phyloP scores from a whole-genome alignment of 2,113 vertebrate species.

The Platycercus adscitus region DNA sequence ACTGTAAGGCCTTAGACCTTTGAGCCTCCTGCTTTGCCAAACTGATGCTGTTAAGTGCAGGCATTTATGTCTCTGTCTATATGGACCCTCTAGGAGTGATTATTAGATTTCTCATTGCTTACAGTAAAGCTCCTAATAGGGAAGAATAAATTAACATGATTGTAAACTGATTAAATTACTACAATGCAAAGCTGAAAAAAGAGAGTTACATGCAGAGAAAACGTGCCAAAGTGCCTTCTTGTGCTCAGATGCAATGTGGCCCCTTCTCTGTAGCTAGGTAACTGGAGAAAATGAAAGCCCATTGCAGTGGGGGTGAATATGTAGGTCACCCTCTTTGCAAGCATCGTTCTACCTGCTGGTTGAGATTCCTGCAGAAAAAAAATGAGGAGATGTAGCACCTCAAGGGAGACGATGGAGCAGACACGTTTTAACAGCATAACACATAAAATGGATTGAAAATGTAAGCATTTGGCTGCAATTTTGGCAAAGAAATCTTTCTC shows the following conservation, averaged over 20 bases:
- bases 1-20: rapidly evolving
- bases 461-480: neutral
- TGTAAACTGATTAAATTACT: slow-evolving; percentile 10
- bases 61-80: neutral
- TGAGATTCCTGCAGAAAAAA: neutral
- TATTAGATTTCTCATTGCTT: neutral
- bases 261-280: neutral
- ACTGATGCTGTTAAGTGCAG: neutral
- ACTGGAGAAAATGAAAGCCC: neutral
- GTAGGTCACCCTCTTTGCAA: neutral
- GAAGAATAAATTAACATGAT: neutral
- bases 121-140: neutral
- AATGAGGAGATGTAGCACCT: neutral
- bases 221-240: neutral
- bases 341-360: neutral
- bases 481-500: neutral
- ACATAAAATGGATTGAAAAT: neutral
- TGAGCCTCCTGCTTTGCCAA: neutral
- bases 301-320: rapidly evolving
- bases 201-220: neutral
- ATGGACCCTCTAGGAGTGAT: neutral
- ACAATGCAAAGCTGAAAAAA: neutral
- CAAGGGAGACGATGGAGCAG: neutral
- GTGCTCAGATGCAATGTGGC: rapidly evolving
- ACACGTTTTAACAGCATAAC: rapidly evolving